Evolutionary conservation across 2,888 invertebrate species (phyloP), one percentile per base, ranked within the genome.

Genomic region (Harpalus rufipes): DNA sequence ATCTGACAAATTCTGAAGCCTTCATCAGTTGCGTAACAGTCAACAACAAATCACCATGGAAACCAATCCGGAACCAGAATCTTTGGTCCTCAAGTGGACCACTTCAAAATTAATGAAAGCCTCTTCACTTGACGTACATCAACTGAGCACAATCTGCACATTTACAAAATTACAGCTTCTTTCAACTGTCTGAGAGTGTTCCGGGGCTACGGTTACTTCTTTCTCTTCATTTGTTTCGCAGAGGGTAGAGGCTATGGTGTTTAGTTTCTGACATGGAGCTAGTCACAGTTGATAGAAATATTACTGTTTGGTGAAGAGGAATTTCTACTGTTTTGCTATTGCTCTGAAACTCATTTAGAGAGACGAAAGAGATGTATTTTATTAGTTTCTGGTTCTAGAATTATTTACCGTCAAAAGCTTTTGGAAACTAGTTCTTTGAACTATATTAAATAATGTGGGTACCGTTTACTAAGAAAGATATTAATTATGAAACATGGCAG

Each of bases 121-220:
- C 68, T 74, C 72, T 74, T 74, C 72, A 74, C 18, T 74, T 44
- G 41, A 72, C 72, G 41, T 74, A 74, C 72, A 74, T 74, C 44
- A 44, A 68, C 32, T n/a, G 68, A 16, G 63, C 63, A 68, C 68
- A 68, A 68, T 12, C 72, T 51, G 7, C 72, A 44, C 72, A 74
- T 74, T 74, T 74, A 74, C 72, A 74, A 74, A 44, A 44, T 74
- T 74, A 44, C 44, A 44, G 51, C 44, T 74, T 72, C 72, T 74
- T 74, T 74, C 44, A 74, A 44, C 72, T 74, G 44, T 74, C 39
- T 44, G 72, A 16, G 8, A 39, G 10, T 12, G 44, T 51, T 51
- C 1, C 44, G 44, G 5, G 44, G 44, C 44, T 51, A 10, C 44
- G 44, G 44, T 51, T 3, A 32, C 44, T 2, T 51, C 44, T 8